Evolutionary conservation across 2,888 invertebrate species (phyloP), one percentile per base, ranked within the genome.

Genomic region (Philhelius pedissequus): DNA sequence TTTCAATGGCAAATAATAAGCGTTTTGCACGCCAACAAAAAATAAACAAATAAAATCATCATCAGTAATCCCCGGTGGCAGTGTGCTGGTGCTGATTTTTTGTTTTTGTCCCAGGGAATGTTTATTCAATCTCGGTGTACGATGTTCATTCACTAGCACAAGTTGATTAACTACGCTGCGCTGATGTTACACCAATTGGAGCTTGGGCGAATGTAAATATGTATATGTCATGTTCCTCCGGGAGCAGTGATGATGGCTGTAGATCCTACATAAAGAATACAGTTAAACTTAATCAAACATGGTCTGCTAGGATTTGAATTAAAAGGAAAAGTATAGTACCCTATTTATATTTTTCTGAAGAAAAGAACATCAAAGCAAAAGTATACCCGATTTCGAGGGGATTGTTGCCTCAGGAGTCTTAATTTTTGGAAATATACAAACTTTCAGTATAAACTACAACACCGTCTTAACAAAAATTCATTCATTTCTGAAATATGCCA

Each of bases 1-100:
- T 38, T 58, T 58, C 58, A 58, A 58, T 58, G 38, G 58, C 58
- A 58, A 58, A 22, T 9, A 58, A 38, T 22, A 32, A 54, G 52
- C 52, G 9, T 52, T 52, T 52, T 38, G 58, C 38, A 38, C 9
- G 22, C 58, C 58, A 35, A 20, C 35, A 58, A 22, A 38, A 40
- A 38, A 58, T 58, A 58, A 58, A 58, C 58, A 58, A 58, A 38
- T 25, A 58, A 38, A 40, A 58, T 40, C 35, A 58, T n/a, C 22
- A 58, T 35, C 27, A 15, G 13, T 6, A 58, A 58, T 58, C 58
- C 58, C 20, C 56, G 8, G 35, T 56, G 32, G 56, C 56, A 56
- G 30, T 52, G n/a, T 52, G 18, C 0, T 40, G 15, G 0, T 48
- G 22, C 48, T 2, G 7, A 45, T 38, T 3, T 38, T 7, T 38